Evolutionary conservation across 2,113 vertebrate species (phyloP).

Genomic region (Melanerpes aurifrons): DNA sequence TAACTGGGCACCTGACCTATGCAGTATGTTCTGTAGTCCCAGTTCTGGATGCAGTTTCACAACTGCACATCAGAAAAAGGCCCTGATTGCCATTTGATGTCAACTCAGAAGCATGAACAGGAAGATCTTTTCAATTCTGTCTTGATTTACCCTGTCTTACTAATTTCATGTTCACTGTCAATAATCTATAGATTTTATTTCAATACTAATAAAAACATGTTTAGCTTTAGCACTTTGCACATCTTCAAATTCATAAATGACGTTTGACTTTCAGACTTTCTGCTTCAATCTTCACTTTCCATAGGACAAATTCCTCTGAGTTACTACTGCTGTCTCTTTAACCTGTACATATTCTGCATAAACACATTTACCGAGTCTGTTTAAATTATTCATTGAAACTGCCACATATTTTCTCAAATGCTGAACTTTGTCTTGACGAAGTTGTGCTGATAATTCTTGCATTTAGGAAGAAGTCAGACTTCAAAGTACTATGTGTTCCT

Average conservation of each 20-base stretch:
- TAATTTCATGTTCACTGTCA: rapidly evolving
- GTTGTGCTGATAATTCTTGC: background rate
- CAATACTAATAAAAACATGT: background rate
- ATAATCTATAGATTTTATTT: background rate
- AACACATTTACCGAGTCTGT: background rate
- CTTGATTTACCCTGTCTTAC: background rate
- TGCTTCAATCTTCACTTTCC: background rate
- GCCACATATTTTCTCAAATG: background rate
- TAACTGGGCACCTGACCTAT: background rate
- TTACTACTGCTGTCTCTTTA: background rate
- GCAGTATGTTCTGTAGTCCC: rapidly evolving
- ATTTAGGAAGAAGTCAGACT: background rate
- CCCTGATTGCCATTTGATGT: background rate
- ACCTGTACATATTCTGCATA: background rate
- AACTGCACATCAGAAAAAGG: background rate
- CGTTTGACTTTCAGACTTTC: background rate
- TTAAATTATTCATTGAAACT: background rate
- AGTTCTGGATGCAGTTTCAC: background rate
- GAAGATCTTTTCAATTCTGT: background rate
- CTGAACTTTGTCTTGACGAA: background rate
- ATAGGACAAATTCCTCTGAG: background rate
- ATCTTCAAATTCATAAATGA: background rate
- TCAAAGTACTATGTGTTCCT: background rate
- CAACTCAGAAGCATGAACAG: background rate
- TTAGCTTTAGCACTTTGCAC: background rate